phyloP scores from a whole-genome alignment of 2,888 invertebrate species.

The Bombylius discolor region DNA sequence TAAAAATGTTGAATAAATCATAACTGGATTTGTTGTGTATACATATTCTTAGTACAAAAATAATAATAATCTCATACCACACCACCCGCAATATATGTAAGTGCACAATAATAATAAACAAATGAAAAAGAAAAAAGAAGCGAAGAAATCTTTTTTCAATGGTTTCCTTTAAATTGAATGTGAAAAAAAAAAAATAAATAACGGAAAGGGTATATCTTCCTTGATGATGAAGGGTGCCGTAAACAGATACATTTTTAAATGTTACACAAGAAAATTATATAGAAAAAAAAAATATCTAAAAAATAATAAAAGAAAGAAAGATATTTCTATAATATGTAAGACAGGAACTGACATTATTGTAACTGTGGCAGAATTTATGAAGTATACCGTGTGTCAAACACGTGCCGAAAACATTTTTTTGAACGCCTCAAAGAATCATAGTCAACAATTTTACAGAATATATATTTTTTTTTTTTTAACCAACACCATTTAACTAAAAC shows the following conservation, averaged over 20 bases:
- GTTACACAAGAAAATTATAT: not conserved
- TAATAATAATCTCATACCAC: not conserved
- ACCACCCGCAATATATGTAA: not conserved
- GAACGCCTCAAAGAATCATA: slow-evolving; percentile 1
- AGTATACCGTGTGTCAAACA: slow-evolving; percentile 8
- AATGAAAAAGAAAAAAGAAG: too few species aligned
- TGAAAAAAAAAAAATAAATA: not conserved
- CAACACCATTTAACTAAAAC: too few species aligned
- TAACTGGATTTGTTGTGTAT: slow-evolving; percentile 9
- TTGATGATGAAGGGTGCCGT: not conserved
- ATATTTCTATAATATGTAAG: not conserved
- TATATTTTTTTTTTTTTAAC: too few species aligned
- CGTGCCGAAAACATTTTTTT: slow-evolving; percentile 6
- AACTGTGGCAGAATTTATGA: slow-evolving; percentile 14
- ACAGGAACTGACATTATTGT: slow-evolving; percentile 2
- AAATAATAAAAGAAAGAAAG: not conserved
- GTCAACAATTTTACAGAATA: not conserved
- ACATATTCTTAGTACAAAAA: not conserved
- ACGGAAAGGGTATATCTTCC: not conserved
- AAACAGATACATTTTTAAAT: not conserved
- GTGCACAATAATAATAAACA: too few species aligned
- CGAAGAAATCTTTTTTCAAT: not conserved
- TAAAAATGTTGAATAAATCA: slow-evolving; percentile 13
- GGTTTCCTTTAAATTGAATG: not conserved
- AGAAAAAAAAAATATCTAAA: not conserved